These are phyloP conservation scores for Linurgus olivaceus DNA, from an alignment of 2,797 vertebrate species.

Conservation along the genomic window DNA sequence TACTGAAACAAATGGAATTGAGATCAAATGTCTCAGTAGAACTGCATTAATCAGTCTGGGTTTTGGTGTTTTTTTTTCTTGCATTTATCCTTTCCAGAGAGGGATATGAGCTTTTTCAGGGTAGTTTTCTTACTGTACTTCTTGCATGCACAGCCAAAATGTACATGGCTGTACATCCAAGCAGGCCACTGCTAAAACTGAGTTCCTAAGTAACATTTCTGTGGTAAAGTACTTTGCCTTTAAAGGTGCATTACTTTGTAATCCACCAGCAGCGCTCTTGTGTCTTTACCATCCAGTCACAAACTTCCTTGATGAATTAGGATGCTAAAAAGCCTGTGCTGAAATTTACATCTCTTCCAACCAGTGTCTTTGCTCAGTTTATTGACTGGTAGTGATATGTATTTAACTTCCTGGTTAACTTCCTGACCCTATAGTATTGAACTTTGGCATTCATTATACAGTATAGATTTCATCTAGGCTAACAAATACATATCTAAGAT, in stretches of 20 bases:
- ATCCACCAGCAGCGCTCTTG: not conserved
- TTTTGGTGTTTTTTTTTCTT: fast-evolving
- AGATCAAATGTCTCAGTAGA: not conserved
- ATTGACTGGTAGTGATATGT: not conserved
- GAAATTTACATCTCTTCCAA: not conserved
- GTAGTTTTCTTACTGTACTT: not conserved
- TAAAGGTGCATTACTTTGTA: not conserved
- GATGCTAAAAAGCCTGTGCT: not conserved
- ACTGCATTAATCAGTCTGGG: not conserved
- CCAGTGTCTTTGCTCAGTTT: not conserved
- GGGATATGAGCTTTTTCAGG: not conserved
- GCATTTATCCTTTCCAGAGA: not conserved
- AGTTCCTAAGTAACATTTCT: not conserved
- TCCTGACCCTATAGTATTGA: not conserved
- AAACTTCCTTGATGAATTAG: not conserved
- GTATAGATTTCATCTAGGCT: not conserved
- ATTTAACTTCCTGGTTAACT: not conserved
- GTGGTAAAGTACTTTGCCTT: not conserved
- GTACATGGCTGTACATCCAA: no score
- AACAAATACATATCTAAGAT: not conserved
- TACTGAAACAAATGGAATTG: not conserved
- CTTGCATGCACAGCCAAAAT: not conserved
- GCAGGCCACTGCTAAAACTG: not conserved
- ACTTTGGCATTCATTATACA: not conserved
- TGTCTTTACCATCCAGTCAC: not conserved